phyloP scores from a whole-genome alignment of 2,888 invertebrate genomes.

The Vesta saturnalis region DNA sequence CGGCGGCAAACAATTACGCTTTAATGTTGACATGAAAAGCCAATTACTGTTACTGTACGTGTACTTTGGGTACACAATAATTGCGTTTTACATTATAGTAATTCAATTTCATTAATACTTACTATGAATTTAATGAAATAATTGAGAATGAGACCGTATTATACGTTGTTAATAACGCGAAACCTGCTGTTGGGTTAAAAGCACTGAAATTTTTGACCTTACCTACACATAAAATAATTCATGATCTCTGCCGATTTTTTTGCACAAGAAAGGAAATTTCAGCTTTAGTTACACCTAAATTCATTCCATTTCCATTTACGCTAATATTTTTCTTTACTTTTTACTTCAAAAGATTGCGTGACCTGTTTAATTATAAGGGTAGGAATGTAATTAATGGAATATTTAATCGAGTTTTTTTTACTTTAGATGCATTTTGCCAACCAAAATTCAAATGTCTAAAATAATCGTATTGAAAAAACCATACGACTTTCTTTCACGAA shows the following conservation, averaged over 20 bases:
- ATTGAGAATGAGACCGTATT: background rate
- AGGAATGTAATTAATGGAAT: constrained; percentile 1
- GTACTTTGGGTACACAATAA: background rate
- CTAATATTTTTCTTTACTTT: background rate
- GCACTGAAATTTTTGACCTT: background rate
- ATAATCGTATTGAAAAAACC: too few species aligned
- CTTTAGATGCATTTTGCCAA: too few species aligned
- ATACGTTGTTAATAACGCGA: constrained; percentile 1
- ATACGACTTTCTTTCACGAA: too few species aligned
- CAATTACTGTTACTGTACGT: background rate
- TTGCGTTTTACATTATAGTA: background rate
- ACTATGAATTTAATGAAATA: background rate
- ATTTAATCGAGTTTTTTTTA: too few species aligned
- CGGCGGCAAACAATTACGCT: background rate
- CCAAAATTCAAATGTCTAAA: too few species aligned
- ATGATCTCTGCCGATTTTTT: background rate
- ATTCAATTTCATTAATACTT: background rate
- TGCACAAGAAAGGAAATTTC: background rate
- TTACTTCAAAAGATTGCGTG: background rate
- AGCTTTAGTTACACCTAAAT: too few species aligned
- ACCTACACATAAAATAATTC: background rate
- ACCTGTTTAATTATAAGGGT: background rate
- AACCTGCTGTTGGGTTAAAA: background rate
- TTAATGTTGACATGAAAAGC: background rate
- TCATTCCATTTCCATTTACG: background rate